A percentile compares a stretch with the other conserved stretches of the same genome.
These are phyloP conservation scores for Hyposmocoma kahamanoa DNA, from an alignment of 1,140 invertebrate genomes.

Conservation along the genomic window DNA sequence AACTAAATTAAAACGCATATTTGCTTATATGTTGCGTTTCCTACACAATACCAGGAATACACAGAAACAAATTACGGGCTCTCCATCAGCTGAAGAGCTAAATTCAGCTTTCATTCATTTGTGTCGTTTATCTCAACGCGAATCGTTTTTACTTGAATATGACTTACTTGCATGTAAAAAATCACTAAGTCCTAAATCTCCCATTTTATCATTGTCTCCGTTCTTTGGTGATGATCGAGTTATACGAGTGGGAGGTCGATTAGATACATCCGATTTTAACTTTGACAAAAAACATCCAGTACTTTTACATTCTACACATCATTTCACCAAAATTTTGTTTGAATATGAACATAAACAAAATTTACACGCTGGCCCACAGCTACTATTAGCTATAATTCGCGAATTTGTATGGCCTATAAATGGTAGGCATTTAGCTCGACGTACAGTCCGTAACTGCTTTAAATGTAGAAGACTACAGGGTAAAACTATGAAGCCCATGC, in stretches of 20 bases:
- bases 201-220: not conserved
- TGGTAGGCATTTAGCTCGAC: not conserved
- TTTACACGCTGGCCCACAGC: conserved; percentile 5
- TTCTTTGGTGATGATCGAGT: not conserved
- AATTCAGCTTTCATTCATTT: not conserved
- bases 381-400: conserved; percentile 1
- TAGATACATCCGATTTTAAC: not conserved
- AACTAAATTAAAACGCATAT: not conserved
- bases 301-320: conserved; percentile 5
- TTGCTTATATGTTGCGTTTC: not conserved
- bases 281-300: conserved; percentile 11
- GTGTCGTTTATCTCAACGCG: not conserved
- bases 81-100: not conserved
- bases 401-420: conserved; percentile 8
- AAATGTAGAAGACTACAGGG: not conserved
- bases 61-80: not conserved
- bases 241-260: conserved; percentile 12
- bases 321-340: conserved; percentile 6
- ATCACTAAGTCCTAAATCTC: not conserved
- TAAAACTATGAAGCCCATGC: not conserved
- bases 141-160: conserved; percentile 1
- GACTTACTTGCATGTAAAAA: not conserved
- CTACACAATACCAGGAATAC: not conserved
- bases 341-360: not conserved
- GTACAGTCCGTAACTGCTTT: not conserved